Base-by-base conservation (phyloP, 1,140 invertebrate genomes). In the Penaeus japonicus region DNA sequence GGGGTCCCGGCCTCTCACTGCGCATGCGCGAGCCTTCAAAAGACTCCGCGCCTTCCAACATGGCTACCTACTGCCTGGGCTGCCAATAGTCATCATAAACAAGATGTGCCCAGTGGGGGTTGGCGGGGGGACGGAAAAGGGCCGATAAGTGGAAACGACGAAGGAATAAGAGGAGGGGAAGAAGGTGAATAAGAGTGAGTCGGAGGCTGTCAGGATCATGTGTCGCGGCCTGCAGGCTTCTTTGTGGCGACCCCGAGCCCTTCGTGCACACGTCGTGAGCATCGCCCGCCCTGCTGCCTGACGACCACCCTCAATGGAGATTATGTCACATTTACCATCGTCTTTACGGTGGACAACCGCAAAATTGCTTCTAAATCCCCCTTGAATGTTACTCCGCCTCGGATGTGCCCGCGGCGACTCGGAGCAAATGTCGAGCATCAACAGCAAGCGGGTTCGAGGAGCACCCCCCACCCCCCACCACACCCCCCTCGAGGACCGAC, bases 71-170 rank as follows among this genome's bases (percentile, higher is more conserved):
- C 87, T 89, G 87, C 87, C 87, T 57, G 75, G 81, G 77, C 87
- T 89, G 87, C 87, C 87, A 89, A 89, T 89, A 89, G 82, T 85
- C 87, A 84, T 85, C 87, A 89, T 89, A 89, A 89, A 89, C 87
- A 89, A 89, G 87, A 84, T 89, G 87, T 89, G 87, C 87, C n/a
- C 83, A 85, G 87, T 83, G 54, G 87, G 87, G 32, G 87, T 57
- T 32, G 10, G n/a, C 35, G 55, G 77, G 77, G 77, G 35, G 82
- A 80, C 75, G 81, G 87, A 78, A 57, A 87, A 73, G 65, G 35
- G 39, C 39, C 79, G 87, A 80, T 84, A 80, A 84, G 54, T 65
- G 87, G 80, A 77, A 83, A 55, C 39, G 59, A 78, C 54, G 87
- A 85, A 83, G 47, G 39, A 47, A 80, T 32, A 57, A 84, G 73